These are phyloP conservation scores for Dinoponera quadriceps DNA, from an alignment of 1,140 invertebrate genomes.

Conservation along the genomic window DNA sequence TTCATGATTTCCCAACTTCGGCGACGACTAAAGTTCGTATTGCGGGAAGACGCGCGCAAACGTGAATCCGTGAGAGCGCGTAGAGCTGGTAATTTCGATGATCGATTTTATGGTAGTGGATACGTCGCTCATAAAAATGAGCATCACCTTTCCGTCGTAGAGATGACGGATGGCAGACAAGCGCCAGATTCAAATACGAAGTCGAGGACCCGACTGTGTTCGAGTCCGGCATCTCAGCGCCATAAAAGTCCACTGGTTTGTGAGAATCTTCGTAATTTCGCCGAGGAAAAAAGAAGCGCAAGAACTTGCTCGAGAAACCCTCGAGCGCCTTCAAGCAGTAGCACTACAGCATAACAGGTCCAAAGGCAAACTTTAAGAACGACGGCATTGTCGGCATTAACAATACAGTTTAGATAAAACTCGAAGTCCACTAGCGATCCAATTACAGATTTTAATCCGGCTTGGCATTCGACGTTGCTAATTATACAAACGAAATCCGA, in stretches of 20 bases:
- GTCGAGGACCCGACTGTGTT: not conserved
- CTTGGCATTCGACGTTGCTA: not conserved
- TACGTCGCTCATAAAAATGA: constrained; percentile 35
- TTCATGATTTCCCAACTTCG: constrained; percentile 13
- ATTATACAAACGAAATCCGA: not conserved
- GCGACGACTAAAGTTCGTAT: not conserved
- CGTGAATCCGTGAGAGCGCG: constrained; percentile 1
- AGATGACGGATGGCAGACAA: constrained; percentile 12
- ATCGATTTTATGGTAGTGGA: constrained; percentile 33
- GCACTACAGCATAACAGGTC: not conserved
- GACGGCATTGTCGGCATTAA: constrained; percentile 11
- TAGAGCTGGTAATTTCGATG: constrained; percentile 24
- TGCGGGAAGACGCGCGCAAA: not conserved
- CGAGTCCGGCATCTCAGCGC: constrained; percentile 1
- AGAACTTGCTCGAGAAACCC: not conserved
- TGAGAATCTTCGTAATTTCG: constrained; percentile 3
- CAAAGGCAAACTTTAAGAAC: not conserved
- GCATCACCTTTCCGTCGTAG: constrained; percentile 5
- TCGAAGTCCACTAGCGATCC: not conserved
- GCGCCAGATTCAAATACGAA: not conserved
- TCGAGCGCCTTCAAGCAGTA: not conserved
- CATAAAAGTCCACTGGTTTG: constrained; percentile 30
- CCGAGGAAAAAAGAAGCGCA: not conserved
- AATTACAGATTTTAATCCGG: constrained; percentile 19
- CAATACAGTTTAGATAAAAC: constrained; percentile 15